Conservation (phyloP, 2,113 vertebrate genomes). For the Candoia aspera region DNA sequence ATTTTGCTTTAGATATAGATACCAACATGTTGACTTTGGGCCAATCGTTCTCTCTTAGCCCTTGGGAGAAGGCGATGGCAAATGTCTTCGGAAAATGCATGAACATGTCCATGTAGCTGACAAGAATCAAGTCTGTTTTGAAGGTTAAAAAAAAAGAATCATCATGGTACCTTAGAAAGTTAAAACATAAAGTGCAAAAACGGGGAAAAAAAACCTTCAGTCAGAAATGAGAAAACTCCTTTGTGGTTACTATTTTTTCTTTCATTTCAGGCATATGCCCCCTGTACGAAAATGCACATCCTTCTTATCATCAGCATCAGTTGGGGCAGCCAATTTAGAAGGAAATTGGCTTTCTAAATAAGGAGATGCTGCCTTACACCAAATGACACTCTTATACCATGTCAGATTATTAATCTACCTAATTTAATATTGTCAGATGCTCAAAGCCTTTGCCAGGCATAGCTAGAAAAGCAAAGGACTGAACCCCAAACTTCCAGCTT, state of each 20-base stretch:
- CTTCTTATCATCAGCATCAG: neutral
- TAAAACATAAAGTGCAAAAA: slow-evolving; percentile 21
- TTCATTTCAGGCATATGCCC: neutral
- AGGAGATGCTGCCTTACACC: neutral
- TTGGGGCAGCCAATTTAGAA: neutral
- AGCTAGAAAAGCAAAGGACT: neutral
- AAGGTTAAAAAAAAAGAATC: neutral
- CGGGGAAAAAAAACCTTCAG: neutral
- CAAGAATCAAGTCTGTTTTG: neutral
- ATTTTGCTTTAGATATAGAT: neutral
- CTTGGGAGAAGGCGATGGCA: neutral
- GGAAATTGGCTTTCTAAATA: neutral
- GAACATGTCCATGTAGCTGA: neutral
- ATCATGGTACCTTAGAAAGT: slow-evolving; percentile 46
- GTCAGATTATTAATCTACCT: neutral
- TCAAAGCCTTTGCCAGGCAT: neutral
- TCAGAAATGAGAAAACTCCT: neutral
- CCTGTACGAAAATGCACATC: neutral
- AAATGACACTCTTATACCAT: neutral
- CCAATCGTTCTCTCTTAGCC: neutral
- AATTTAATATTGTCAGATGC: neutral
- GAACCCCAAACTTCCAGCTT: neutral
- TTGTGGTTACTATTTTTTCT: neutral
- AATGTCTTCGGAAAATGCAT: neutral
- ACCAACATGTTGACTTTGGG: neutral